Evolutionary conservation across 2,113 vertebrate species (phyloP).

Genomic region (Myiopsitta monachus): DNA sequence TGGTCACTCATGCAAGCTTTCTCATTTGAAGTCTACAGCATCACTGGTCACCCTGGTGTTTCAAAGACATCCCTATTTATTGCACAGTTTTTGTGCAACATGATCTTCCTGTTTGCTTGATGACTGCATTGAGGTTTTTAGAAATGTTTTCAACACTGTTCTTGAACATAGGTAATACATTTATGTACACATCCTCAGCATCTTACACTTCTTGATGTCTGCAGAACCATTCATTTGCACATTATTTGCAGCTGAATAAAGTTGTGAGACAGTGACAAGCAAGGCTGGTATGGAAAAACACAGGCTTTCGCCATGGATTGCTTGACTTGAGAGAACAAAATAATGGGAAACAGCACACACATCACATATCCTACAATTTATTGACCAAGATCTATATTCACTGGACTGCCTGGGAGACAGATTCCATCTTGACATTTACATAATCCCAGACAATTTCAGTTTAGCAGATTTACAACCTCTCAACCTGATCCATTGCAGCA

Average conservation of each 20-base stretch:
- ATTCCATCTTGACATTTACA: background rate
- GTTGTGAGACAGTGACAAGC: background rate
- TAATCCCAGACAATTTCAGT: background rate
- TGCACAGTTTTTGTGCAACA: background rate
- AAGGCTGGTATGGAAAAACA: background rate
- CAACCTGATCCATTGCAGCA: background rate
- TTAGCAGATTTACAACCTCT: background rate
- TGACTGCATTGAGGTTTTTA: background rate
- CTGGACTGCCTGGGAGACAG: background rate
- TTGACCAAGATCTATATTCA: background rate
- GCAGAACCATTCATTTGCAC: background rate
- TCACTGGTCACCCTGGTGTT: background rate
- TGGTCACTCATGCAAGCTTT: background rate
- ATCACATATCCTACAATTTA: background rate
- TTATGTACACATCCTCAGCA: background rate
- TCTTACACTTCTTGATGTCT: background rate
- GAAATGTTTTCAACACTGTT: background rate
- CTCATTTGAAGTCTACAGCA: background rate
- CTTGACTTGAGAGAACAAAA: background rate
- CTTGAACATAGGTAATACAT: background rate
- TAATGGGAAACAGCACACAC: background rate
- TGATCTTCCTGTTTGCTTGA: background rate
- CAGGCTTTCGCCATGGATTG: rapidly evolving
- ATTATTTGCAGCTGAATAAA: background rate
- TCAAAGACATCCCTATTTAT: background rate